Percentiles rank a stretch among this genome's conserved stretches.
phyloP scores from a whole-genome alignment of 92 coral and sea anemone genomes.

The Zoanthus sansibaricus region DNA sequence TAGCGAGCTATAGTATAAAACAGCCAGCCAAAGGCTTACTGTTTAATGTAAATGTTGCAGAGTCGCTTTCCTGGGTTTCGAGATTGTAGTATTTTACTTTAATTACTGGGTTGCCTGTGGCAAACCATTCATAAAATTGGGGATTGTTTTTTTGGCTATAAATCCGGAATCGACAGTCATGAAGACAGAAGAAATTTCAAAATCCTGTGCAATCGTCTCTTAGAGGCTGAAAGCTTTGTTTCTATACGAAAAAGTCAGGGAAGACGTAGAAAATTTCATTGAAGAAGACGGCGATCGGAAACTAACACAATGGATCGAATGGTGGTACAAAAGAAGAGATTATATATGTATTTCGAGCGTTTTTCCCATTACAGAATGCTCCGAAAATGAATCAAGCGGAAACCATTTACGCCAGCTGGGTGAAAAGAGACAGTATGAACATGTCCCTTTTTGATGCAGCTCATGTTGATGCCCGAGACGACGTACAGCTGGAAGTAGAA shows the following conservation, averaged over 20 bases:
- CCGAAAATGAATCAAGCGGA: constrained; percentile 52
- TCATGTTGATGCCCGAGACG: constrained; percentile 51
- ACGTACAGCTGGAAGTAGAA: constrained; percentile 49
- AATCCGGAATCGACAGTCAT: background rate
- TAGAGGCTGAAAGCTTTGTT: constrained; percentile 17
- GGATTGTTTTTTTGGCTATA: too few relatives aligned
- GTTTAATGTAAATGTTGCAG: too few relatives aligned
- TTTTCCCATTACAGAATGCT: constrained; percentile 17
- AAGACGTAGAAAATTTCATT: constrained; percentile 8
- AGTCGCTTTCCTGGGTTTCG: too few relatives aligned
- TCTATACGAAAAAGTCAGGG: constrained; percentile 23
- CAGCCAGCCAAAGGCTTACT: too few relatives aligned
- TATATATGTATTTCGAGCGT: constrained; percentile 57
- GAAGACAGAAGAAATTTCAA: constrained; percentile 52
- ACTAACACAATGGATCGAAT: constrained; percentile 54
- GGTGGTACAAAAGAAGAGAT: constrained; percentile 65
- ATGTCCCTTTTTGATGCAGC: constrained; percentile 62
- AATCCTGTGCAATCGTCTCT: constrained; percentile 3
- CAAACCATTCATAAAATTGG: too few relatives aligned
- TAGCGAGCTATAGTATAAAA: too few relatives aligned
- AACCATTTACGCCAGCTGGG: constrained; percentile 58
- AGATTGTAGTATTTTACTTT: too few relatives aligned
- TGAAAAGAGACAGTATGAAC: constrained; percentile 65
- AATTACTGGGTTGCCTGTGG: too few relatives aligned
- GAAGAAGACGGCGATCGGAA: background rate